Percentiles rank a stretch among this genome's conserved stretches.
Evolutionary conservation across 2,888 invertebrate genomes (phyloP).

Genomic region (Hoplodrina ambigua): DNA sequence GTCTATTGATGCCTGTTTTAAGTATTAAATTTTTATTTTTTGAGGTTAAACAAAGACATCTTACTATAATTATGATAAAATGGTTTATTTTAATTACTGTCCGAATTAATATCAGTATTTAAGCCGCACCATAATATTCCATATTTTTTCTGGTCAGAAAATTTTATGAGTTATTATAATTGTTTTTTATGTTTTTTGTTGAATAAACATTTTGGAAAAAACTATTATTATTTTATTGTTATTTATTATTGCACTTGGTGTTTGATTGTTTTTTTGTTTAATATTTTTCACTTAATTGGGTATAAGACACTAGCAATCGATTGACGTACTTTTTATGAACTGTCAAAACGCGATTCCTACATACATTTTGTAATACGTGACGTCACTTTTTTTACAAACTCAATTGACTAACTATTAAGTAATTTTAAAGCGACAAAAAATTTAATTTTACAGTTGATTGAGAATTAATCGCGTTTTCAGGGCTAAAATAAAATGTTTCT

Average conservation of each 20-base stretch:
- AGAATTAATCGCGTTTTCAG: no score
- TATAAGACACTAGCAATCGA: no score
- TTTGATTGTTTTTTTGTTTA: constrained; percentile 26
- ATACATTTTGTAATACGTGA: no score
- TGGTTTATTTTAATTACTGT: constrained; percentile 9
- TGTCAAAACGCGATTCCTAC: no score
- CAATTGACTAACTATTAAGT: no score
- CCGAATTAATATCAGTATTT: constrained; percentile 30
- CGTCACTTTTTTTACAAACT: no score
- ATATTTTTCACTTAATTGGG: background rate
- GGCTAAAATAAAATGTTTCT: no score
- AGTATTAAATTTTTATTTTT: constrained; percentile 28
- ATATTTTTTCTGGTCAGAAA: constrained; percentile 1
- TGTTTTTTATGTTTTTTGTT: constrained; percentile 43
- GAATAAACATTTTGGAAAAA: constrained; percentile 35
- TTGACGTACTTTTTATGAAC: no score
- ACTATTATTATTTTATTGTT: constrained; percentile 34
- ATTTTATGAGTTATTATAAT: background rate
- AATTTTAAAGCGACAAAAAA: no score
- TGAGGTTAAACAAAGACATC: background rate
- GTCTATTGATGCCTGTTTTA: background rate
- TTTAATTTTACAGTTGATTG: no score
- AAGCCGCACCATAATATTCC: background rate
- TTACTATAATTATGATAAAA: constrained; percentile 5
- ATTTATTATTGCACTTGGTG: constrained; percentile 37